phyloP scores from a whole-genome alignment of 2,888 invertebrate genomes.

The Diadegma fenestrale region DNA sequence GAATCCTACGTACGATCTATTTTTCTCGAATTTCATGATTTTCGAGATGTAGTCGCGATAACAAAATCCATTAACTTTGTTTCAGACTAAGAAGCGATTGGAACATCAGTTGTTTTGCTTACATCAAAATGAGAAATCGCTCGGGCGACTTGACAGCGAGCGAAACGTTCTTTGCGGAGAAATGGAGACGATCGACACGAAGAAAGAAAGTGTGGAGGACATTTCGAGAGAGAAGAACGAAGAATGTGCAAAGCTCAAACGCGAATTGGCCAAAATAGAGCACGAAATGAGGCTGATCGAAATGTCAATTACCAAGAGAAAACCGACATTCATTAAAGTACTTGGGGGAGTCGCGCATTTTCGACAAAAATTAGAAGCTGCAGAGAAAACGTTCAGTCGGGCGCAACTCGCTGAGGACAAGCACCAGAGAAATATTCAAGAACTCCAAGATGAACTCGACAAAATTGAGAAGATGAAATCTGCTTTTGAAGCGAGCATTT shows the following conservation, averaged over 20 bases:
- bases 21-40: neutral
- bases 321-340: slow-evolving; percentile 98
- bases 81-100: slow-evolving; percentile 94
- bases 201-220: slow-evolving; percentile 95
- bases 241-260: slow-evolving; percentile 93
- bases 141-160: slow-evolving; percentile 93
- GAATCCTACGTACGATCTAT: slow-evolving; percentile 91
- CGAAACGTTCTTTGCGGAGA: slow-evolving; percentile 93
- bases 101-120: slow-evolving; percentile 97
- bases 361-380: slow-evolving; percentile 97
- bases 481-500: slow-evolving; percentile 93
- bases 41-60: neutral
- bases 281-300: slow-evolving; percentile 98
- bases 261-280: slow-evolving; percentile 97
- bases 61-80: slow-evolving; percentile 49
- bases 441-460: slow-evolving; percentile 93
- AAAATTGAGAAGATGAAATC: slow-evolving; percentile 92
- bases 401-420: slow-evolving; percentile 96
- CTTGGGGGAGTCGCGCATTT: slow-evolving; percentile 98
- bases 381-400: slow-evolving; percentile 95
- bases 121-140: slow-evolving; percentile 97
- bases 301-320: slow-evolving; percentile 96
- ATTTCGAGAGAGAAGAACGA: slow-evolving; percentile 97
- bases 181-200: slow-evolving; percentile 92
- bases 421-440: slow-evolving; percentile 94